A percentile compares a stretch with the other conserved stretches of the same genome.
These are phyloP conservation scores for Chymomyza amoena DNA, from an alignment of 2,888 invertebrate species.

Conservation along the genomic window DNA sequence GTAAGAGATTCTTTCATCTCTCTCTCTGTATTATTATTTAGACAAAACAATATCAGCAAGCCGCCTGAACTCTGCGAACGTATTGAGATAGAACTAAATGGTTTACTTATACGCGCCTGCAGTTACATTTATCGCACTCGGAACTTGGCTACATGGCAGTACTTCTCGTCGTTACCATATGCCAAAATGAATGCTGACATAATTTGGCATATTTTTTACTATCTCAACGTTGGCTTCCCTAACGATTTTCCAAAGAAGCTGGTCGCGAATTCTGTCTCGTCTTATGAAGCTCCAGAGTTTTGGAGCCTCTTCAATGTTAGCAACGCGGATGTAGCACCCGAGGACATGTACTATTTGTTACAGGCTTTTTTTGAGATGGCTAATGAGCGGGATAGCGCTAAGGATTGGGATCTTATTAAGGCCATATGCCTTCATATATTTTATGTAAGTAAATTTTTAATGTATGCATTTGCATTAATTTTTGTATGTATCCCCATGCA, in stretches of 20 bases:
- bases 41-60: slow-evolving; percentile 75
- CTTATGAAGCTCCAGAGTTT: slow-evolving; percentile 79
- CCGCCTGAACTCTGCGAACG: slow-evolving; percentile 80
- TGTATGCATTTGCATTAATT: background rate
- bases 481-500: background rate
- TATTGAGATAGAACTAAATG: slow-evolving; percentile 86
- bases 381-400: slow-evolving; percentile 80
- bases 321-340: slow-evolving; percentile 83
- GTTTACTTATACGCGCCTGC: slow-evolving; percentile 85
- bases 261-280: slow-evolving; percentile 79
- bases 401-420: slow-evolving; percentile 84
- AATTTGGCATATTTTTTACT: slow-evolving; percentile 84
- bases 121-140: slow-evolving; percentile 85
- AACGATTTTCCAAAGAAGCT: slow-evolving; percentile 63
- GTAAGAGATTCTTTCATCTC: background rate
- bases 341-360: slow-evolving; percentile 87
- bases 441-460: slow-evolving; percentile 79
- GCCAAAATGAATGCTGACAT: slow-evolving; percentile 81
- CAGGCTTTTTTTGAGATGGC: slow-evolving; percentile 91
- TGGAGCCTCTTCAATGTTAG: slow-evolving; percentile 83
- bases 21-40: slow-evolving; percentile 26
- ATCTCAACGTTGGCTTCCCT: slow-evolving; percentile 81
- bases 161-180: slow-evolving; percentile 87
- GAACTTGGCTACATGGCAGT: slow-evolving; percentile 89
- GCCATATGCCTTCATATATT: slow-evolving; percentile 85